Evolutionary conservation across 2,888 invertebrate genomes (phyloP), one percentile per base, ranked within the genome.

Genomic region (Electrophaes corylata): DNA sequence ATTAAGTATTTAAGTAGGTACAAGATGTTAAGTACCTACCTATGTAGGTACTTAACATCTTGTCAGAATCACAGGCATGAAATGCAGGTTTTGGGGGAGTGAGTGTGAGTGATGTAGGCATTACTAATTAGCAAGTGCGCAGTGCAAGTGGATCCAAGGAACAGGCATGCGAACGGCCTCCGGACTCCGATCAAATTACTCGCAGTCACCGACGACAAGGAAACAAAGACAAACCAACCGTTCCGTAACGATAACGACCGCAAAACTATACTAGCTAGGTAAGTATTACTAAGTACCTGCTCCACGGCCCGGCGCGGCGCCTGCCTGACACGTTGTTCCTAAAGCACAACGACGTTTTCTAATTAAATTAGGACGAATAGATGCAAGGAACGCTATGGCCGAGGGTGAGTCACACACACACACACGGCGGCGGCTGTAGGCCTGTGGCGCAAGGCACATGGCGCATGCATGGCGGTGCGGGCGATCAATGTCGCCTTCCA

Each of bases 361-460:
- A 65, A 67, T 67, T 62, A 3, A 65, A 67, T 67, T 67, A 67
- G 58, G 23, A 40, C 40, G 35, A 39, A 45, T 29, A 61, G 60
- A 61, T 62, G 59, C 60, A 47, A 47, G 55, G 44, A 46, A 26
- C 47, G 57, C 31, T 51, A 35, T 8, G 16, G 23, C 5, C 33
- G 58, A 55, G 55, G 23, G 23, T 37, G 58, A 55, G 55, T 54
- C 63, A 49, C 50, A 5, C 46, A 18, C 44, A 23, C 63, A 49
- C 50, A 5, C 46, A 18, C 44, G 31, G 35, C 33, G 45, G 20
- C 20, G 20, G 20, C 20, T n/a, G n/a, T n/a, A n/a, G n/a, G n/a
- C n/a, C n/a, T n/a, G n/a, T n/a, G n/a, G n/a, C n/a, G n/a, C n/a
- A n/a, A n/a, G n/a, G n/a, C n/a, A n/a, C n/a, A n/a, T n/a, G n/a